phyloP scores from a whole-genome alignment of 2,797 vertebrate genomes.

The Carapus acus region DNA sequence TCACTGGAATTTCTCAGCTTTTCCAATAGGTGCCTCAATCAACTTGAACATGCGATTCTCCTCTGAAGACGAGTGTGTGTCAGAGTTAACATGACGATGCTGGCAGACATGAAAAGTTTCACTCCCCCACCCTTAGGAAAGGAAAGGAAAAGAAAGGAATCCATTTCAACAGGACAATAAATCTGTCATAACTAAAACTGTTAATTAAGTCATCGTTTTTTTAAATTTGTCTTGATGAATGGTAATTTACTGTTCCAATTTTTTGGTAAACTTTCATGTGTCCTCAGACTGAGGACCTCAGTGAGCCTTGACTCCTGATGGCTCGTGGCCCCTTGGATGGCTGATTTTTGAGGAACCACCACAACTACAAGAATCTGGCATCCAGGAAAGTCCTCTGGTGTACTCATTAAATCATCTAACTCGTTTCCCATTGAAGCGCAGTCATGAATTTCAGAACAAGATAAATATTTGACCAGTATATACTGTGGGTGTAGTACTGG shows the following conservation, averaged over 20 bases:
- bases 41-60: slow-evolving; percentile 4
- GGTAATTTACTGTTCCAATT: slow-evolving; percentile 63
- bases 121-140: slow-evolving; percentile 50
- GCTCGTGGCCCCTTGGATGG: slow-evolving; percentile 63
- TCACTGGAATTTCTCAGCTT: slow-evolving; percentile 41
- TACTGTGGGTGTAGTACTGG: slow-evolving; percentile 72
- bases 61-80: slow-evolving; percentile 20
- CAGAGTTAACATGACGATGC: slow-evolving; percentile 21
- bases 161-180: no score
- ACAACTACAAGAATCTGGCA: slow-evolving; percentile 67
- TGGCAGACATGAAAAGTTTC: slow-evolving; percentile 43
- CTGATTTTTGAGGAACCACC: slow-evolving; percentile 72
- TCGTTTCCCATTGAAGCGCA: slow-evolving; percentile 73
- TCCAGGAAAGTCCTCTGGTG: slow-evolving; percentile 57
- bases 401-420: slow-evolving; percentile 74
- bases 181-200: slow-evolving; percentile 55
- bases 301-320: slow-evolving; percentile 63
- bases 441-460: slow-evolving; percentile 71
- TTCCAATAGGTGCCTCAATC: slow-evolving; percentile 26
- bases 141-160: slow-evolving; percentile 44
- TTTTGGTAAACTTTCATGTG: slow-evolving; percentile 65
- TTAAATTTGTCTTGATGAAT: slow-evolving; percentile 64
- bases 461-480: slow-evolving; percentile 79
- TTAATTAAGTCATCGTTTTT: slow-evolving; percentile 57
- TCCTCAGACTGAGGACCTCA: no score